Evolutionary conservation across 1,140 invertebrate genomes (phyloP).

Genomic region (Pollicipes pollicipes): DNA sequence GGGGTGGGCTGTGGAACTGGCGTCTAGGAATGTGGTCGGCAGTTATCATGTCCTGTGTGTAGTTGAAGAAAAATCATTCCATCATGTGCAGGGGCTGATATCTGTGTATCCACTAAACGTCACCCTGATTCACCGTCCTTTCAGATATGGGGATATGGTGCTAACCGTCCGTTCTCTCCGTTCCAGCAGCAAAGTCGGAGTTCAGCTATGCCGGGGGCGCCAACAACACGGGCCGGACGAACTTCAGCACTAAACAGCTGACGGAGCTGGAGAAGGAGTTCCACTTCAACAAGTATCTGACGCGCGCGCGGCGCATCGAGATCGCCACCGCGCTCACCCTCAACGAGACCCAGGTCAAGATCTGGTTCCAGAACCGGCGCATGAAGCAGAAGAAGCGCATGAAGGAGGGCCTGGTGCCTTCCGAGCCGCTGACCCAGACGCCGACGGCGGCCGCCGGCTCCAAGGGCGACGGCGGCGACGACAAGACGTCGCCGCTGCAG

Average conservation of each 20-base stretch:
- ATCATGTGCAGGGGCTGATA: too few relatives aligned
- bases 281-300: conserved; percentile 98
- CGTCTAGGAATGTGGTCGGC: too few relatives aligned
- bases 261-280: conserved; percentile 98
- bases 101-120: too few relatives aligned
- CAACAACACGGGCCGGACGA: conserved; percentile 59
- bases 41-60: too few relatives aligned
- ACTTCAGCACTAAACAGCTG: conserved; percentile 97
- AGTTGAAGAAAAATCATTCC: too few relatives aligned
- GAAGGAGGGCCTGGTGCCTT: conserved; percentile 65
- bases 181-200: conserved; percentile 23
- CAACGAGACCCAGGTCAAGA: conserved; percentile 86
- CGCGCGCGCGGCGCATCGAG: conserved; percentile 84
- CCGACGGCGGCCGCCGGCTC: conserved; percentile 6
- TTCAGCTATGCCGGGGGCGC: conserved; percentile 18
- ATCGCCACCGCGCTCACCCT: conserved; percentile 88
- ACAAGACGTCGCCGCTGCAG: conserved; percentile 21
- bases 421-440: conserved; percentile 29
- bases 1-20: too few relatives aligned
- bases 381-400: conserved; percentile 90
- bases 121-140: too few relatives aligned
- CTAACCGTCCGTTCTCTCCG: conserved; percentile 8
- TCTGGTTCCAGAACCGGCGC: conserved; percentile 80
- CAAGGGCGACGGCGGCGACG: conserved; percentile 24
- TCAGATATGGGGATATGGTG: too few relatives aligned